These are phyloP conservation scores for Danionella dracula DNA, from an alignment of 2,797 vertebrate species.

Conservation along the genomic window DNA sequence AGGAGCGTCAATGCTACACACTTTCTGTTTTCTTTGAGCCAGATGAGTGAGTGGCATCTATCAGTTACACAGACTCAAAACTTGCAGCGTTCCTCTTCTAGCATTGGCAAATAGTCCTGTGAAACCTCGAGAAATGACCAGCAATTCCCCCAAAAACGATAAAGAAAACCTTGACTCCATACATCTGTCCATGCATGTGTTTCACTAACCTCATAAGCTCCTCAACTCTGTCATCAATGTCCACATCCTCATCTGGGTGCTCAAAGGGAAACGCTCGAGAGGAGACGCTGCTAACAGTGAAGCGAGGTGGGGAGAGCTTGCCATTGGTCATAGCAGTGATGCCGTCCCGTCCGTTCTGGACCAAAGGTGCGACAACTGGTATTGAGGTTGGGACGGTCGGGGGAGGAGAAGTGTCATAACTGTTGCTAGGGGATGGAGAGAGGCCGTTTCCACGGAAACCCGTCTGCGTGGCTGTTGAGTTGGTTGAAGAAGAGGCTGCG, in stretches of 20 bases:
- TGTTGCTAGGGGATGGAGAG: conserved; percentile 83
- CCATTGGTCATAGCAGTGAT: conserved; percentile 79
- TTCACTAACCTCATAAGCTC: conserved; percentile 90
- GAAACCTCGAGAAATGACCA: too few relatives aligned
- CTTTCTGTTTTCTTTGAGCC: too few relatives aligned
- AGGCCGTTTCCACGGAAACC: conserved; percentile 79
- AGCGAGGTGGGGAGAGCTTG: conserved; percentile 89
- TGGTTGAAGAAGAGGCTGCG: conserved; percentile 71
- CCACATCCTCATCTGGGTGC: conserved; percentile 87
- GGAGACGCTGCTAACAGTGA: conserved; percentile 65
- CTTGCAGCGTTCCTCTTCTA: too few relatives aligned
- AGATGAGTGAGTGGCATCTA: too few relatives aligned
- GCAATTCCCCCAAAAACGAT: too few relatives aligned
- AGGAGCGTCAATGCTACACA: too few relatives aligned
- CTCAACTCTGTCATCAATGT: conserved; percentile 97
- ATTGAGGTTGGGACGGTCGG: conserved; percentile 68
- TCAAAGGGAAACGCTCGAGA: conserved; percentile 80
- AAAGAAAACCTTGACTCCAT: too few relatives aligned
- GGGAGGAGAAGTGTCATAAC: conserved; percentile 76
- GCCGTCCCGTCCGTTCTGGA: conserved; percentile 83
- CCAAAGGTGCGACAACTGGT: conserved; percentile 57
- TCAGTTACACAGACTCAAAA: too few relatives aligned
- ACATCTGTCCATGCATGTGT: too few relatives aligned
- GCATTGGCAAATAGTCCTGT: too few relatives aligned
- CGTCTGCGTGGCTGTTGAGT: conserved; percentile 86